Evolutionary conservation across 2,888 invertebrate species (phyloP).

Genomic region (Conops quadrifasciatus): DNA sequence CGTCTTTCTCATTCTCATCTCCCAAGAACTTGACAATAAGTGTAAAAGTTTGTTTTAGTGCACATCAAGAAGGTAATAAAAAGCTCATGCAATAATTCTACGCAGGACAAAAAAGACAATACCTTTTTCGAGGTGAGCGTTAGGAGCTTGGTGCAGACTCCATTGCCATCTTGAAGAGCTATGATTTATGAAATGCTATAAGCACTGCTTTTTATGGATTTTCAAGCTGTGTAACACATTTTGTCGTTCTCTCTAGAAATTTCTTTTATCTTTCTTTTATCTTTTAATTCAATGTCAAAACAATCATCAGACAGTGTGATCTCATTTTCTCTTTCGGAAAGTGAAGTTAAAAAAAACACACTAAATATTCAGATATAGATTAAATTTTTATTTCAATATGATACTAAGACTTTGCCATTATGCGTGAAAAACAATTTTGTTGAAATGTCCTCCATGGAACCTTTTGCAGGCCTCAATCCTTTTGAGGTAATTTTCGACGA

Average conservation of each 20-base stretch:
- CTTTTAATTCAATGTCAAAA: no score
- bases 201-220: conserved; percentile 24
- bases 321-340: no score
- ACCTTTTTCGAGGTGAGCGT: not conserved
- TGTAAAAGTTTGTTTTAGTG: conserved; percentile 45
- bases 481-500: no score
- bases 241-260: conserved; percentile 3
- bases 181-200: conserved; percentile 32
- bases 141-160: not conserved
- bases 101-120: not conserved
- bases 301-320: no score
- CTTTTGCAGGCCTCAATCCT: no score
- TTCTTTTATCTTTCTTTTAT: not conserved
- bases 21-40: conserved; percentile 37
- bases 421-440: no score
- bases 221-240: not conserved
- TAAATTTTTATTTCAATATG: no score
- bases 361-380: no score
- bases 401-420: no score
- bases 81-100: conserved; percentile 35
- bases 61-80: conserved; percentile 61
- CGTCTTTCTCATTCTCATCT: conserved; percentile 2
- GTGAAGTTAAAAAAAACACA: no score
- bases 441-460: no score
- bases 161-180: not conserved